Evolutionary conservation across 2,888 invertebrate genomes (phyloP).

Genomic region (Parnassius orleans): DNA sequence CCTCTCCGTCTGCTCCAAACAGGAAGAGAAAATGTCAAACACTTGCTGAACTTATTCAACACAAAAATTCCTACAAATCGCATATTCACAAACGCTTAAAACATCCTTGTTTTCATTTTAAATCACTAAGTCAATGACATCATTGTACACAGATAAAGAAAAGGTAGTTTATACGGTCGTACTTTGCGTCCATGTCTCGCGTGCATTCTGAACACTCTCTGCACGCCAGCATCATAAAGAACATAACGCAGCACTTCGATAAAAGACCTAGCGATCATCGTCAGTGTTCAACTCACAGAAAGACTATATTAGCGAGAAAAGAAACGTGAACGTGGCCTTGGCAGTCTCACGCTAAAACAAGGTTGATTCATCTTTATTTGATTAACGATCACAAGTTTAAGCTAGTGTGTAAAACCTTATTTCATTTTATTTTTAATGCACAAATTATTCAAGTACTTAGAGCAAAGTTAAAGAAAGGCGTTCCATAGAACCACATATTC

Average conservation of each 20-base stretch:
- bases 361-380: conserved; percentile 55
- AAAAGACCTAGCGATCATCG: conserved; percentile 51
- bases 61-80: background rate
- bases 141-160: conserved; percentile 5
- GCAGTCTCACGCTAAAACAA: conserved; percentile 37
- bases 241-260: conserved; percentile 53
- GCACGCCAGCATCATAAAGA: conserved; percentile 44
- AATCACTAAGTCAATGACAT: conserved; percentile 15
- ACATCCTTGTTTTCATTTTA: conserved; percentile 5
- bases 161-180: conserved; percentile 23
- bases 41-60: conserved; percentile 2
- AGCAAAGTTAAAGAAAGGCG: background rate
- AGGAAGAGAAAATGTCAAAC: conserved; percentile 34
- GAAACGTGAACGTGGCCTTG: conserved; percentile 55
- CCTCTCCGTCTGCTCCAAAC: conserved; percentile 69
- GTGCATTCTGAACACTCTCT: conserved; percentile 31
- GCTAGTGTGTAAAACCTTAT: conserved; percentile 2
- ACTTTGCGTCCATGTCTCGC: conserved; percentile 31
- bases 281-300: conserved; percentile 35
- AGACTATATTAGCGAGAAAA: conserved; percentile 35
- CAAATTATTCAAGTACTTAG: conserved; percentile 2
- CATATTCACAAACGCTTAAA: conserved; percentile 3
- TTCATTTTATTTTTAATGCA: background rate
- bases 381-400: conserved; percentile 40
- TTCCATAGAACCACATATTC: background rate